These are phyloP conservation scores for Masticophis lateralis DNA, from an alignment of 2,797 vertebrate species.

Conservation along the genomic window DNA sequence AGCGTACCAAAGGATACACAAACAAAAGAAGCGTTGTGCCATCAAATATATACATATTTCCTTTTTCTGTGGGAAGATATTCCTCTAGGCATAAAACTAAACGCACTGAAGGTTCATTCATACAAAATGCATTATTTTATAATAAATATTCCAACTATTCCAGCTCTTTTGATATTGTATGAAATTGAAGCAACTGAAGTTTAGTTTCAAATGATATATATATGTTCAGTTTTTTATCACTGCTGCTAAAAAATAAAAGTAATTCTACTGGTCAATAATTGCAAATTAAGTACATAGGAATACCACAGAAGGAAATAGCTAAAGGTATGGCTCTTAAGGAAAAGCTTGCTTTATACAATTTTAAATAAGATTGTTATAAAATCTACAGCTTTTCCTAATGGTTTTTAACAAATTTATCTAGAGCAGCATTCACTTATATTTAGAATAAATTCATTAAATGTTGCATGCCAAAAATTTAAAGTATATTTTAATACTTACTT, in stretches of 20 bases:
- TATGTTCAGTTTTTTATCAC: slow-evolving; percentile 6
- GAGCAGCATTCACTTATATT: not conserved
- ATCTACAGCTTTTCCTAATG: not conserved
- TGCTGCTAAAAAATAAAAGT: slow-evolving; percentile 28
- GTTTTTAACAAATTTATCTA: not conserved
- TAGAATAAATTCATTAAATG: not conserved
- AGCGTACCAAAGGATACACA: slow-evolving; percentile 35
- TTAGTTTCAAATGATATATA: not conserved
- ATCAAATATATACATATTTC: slow-evolving; percentile 28
- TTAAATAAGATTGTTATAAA: not conserved
- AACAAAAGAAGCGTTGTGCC: slow-evolving; percentile 52
- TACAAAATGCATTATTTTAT: slow-evolving; percentile 10
- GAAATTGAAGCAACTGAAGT: slow-evolving; percentile 23
- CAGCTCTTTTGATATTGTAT: not conserved
- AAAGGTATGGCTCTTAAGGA: not conserved
- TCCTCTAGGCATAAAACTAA: slow-evolving; percentile 24
- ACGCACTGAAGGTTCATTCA: slow-evolving; percentile 16
- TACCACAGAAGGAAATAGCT: not conserved
- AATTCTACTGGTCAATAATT: slow-evolving; percentile 17
- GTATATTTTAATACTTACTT: not conserved
- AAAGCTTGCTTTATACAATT: not conserved
- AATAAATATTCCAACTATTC: not conserved
- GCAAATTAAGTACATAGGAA: not conserved
- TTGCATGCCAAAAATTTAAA: not conserved
- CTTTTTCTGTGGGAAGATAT: slow-evolving; percentile 36